Evolutionary conservation across 2,888 invertebrate species (phyloP), one percentile per base, ranked within the genome.

Genomic region (Drosophila melanocephala): DNA sequence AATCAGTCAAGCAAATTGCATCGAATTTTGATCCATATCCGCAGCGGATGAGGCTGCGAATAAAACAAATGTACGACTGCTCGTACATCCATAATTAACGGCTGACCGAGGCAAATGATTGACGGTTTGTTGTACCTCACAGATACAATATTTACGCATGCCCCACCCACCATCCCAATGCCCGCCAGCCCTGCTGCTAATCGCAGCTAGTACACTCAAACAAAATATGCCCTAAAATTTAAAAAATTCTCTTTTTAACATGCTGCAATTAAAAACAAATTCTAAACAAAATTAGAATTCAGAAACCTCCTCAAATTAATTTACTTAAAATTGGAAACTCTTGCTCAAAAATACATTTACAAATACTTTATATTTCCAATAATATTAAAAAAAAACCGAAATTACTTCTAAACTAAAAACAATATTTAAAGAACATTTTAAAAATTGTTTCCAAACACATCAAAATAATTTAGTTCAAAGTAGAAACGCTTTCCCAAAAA

Each of bases 1-100:
- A 90, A 84, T 91, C 91, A 91, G 84, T 92, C 92, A 84, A 75
- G 67, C 62, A 79, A 90, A 92, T 87, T 89, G 90, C 89, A 87
- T 76, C 67, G 83, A 91, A 81, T 91, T 92, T 91, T 91, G 90
- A 89, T 85, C 83, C 87, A 84, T 89, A 91, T 91, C 86, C 92
- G 91, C 84, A 75, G 70, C 70, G 74, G 63, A 72, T 51, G 47
- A 65, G 37, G 53, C 56, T 55, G 70, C 64, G 64, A 71, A 70
- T 74, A 37, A 70, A 69, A 61, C 74, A 72, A 76, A 82, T 77
- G 69, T 64, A 50, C 71, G 56, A 72, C 51, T 55, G 53, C 35
- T 57, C 10, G 80, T 72, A 76, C 69, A 73, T 77, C 77, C 82
- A 91, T 89, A 91, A 91, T 91, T 90, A 87, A 89, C 84, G 72